A percentile compares a stretch with the other conserved stretches of the same genome.
These are phyloP conservation scores for Leptodactylus fuscus DNA, from an alignment of 2,113 vertebrate genomes.

Conservation along the genomic window DNA sequence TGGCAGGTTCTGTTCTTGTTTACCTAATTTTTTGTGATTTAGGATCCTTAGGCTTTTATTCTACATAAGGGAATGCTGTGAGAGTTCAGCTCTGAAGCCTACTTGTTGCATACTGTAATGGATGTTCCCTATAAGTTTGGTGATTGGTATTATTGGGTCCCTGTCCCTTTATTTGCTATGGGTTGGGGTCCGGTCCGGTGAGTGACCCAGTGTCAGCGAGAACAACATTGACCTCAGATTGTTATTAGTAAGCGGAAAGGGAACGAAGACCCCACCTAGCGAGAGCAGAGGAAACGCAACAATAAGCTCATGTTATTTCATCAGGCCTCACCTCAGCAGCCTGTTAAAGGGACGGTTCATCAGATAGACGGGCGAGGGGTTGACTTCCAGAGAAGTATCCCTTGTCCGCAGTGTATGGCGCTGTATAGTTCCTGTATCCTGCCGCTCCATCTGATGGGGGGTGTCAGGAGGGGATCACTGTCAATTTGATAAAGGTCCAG, in stretches of 20 bases:
- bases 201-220: background rate
- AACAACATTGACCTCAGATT: background rate
- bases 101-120: background rate
- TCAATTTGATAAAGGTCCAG: too few relatives aligned
- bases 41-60: too few relatives aligned
- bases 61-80: too few relatives aligned
- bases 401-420: too few relatives aligned
- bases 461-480: too few relatives aligned
- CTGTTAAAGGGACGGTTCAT: background rate
- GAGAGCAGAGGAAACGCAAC: slow-evolving; percentile 41
- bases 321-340: background rate
- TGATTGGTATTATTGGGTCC: background rate
- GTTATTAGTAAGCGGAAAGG: slow-evolving; percentile 22
- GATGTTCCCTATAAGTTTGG: background rate
- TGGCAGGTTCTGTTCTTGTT: too few relatives aligned
- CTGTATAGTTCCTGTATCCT: too few relatives aligned
- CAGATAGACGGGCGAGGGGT: too few relatives aligned
- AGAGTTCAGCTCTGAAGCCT: background rate
- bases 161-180: background rate
- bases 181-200: background rate
- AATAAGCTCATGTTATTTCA: slow-evolving; percentile 32
- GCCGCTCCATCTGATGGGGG: too few relatives aligned
- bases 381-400: too few relatives aligned
- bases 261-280: slow-evolving; percentile 32
- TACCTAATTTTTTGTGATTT: too few relatives aligned